Percentiles rank a stretch among this genome's conserved stretches.
phyloP scores from a whole-genome alignment of 2,797 vertebrate species.

The Malacoctenus gilli region DNA sequence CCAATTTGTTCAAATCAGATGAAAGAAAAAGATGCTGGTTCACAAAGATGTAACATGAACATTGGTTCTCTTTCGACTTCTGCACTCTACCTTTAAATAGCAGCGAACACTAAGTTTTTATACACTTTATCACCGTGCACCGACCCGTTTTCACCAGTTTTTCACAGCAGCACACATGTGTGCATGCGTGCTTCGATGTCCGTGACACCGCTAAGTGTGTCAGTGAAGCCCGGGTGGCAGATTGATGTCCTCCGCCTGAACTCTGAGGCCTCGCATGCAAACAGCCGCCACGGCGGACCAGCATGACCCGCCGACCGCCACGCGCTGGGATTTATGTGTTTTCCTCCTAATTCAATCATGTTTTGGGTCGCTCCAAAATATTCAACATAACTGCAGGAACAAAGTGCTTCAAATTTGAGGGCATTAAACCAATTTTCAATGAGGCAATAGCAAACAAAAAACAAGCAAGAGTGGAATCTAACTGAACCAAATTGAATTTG shows the following conservation, averaged over 20 bases:
- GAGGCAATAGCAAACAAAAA: slow-evolving; percentile 17
- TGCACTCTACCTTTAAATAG: no score
- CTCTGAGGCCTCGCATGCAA: slow-evolving; percentile 6
- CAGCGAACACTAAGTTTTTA: no score
- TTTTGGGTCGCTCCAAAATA: slow-evolving; percentile 14
- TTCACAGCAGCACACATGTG: no score
- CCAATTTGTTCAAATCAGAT: no score
- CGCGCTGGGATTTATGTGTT: slow-evolving; percentile 14
- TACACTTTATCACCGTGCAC: no score
- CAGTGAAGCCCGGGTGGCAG: slow-evolving; percentile 11
- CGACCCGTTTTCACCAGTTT: no score
- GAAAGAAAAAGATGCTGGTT: no score
- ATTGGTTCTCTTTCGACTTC: no score
- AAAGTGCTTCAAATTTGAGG: slow-evolving; percentile 24
- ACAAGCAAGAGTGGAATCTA: slow-evolving; percentile 8
- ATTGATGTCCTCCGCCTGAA: slow-evolving; percentile 20
- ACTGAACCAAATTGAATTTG: slow-evolving; percentile 18
- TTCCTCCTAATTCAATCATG: slow-evolving; percentile 27
- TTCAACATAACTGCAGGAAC: slow-evolving; percentile 1
- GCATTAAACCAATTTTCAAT: slow-evolving; percentile 27
- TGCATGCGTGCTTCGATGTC: no score
- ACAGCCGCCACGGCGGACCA: neutral
- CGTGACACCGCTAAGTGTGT: no score
- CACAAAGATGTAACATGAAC: no score
- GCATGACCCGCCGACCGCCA: slow-evolving; percentile 11